phyloP scores from a whole-genome alignment of 2,113 vertebrate species.

The Gallinago jamesoni region DNA sequence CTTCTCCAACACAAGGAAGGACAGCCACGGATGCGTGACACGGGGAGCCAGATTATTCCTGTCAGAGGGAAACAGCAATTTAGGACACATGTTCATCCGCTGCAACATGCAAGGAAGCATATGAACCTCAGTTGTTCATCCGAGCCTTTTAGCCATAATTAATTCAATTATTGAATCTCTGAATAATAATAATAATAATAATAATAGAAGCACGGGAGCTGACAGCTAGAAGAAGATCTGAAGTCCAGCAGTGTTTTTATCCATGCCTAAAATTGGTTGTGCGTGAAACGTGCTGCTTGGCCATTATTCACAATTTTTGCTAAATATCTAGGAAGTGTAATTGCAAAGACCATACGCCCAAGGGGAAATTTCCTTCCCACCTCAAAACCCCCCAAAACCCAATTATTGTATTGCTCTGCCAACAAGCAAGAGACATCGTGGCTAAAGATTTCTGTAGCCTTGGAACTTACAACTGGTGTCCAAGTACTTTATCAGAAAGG shows the following conservation, averaged over 20 bases:
- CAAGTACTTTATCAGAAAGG: conserved; percentile 38
- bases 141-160: background rate
- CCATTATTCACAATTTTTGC: background rate
- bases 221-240: background rate
- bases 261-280: background rate
- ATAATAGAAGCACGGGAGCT: background rate
- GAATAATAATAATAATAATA: background rate
- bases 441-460: background rate
- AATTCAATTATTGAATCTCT: background rate
- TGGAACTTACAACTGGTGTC: background rate
- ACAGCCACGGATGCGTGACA: background rate
- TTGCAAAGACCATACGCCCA: background rate
- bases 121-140: background rate
- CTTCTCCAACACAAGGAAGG: background rate
- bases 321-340: background rate
- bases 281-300: background rate
- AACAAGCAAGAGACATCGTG: background rate
- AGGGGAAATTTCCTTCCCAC: background rate
- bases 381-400: background rate
- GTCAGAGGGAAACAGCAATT: background rate
- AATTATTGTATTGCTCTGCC: background rate
- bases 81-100: background rate
- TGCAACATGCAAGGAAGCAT: background rate
- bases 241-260: background rate
- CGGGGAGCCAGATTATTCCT: background rate